phyloP scores from a whole-genome alignment of 2,113 vertebrate species.

The Gambusia affinis region DNA sequence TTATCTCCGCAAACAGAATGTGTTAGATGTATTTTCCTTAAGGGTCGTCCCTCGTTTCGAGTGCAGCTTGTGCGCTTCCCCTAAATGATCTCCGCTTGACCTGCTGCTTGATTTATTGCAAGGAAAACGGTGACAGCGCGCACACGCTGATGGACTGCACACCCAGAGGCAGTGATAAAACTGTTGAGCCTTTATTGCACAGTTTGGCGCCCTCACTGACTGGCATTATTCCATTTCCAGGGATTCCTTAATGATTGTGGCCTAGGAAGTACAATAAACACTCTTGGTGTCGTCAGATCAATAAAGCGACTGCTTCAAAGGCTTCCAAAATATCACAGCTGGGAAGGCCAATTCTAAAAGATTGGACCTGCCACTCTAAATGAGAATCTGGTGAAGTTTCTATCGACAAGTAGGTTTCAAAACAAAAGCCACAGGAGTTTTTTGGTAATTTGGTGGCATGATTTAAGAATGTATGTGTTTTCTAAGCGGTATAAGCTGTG shows the following conservation, averaged over 20 bases:
- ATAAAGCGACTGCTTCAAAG: slow-evolving; percentile 61
- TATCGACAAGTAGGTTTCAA: slow-evolving; percentile 15
- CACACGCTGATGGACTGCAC: slow-evolving; percentile 9
- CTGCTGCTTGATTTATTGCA: slow-evolving; percentile 24
- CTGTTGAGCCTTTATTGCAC: slow-evolving; percentile 38
- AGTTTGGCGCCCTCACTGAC: slow-evolving; percentile 31
- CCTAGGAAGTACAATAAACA: slow-evolving; percentile 32
- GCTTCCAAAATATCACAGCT: slow-evolving; percentile 58
- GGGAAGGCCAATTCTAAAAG: slow-evolving; percentile 56
- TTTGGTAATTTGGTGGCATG: not conserved
- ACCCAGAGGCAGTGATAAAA: slow-evolving; percentile 34
- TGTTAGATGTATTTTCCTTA: slow-evolving; percentile 3
- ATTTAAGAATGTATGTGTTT: slow-evolving; percentile 16
- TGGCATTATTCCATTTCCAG: slow-evolving; percentile 49
- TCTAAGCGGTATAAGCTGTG: not conserved
- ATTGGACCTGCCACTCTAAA: slow-evolving; percentile 69
- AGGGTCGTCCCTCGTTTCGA: not conserved
- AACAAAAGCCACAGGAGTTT: slow-evolving; percentile 12
- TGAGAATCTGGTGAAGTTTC: slow-evolving; percentile 42
- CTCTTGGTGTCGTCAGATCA: slow-evolving; percentile 60
- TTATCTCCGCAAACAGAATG: slow-evolving; percentile 14
- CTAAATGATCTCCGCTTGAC: slow-evolving; percentile 11
- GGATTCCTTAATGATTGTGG: slow-evolving; percentile 51
- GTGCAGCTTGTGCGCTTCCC: slow-evolving; percentile 4
- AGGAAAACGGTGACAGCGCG: not conserved